These are phyloP conservation scores for Isurus oxyrinchus DNA, from an alignment of 2,113 vertebrate genomes.

Conservation along the genomic window DNA sequence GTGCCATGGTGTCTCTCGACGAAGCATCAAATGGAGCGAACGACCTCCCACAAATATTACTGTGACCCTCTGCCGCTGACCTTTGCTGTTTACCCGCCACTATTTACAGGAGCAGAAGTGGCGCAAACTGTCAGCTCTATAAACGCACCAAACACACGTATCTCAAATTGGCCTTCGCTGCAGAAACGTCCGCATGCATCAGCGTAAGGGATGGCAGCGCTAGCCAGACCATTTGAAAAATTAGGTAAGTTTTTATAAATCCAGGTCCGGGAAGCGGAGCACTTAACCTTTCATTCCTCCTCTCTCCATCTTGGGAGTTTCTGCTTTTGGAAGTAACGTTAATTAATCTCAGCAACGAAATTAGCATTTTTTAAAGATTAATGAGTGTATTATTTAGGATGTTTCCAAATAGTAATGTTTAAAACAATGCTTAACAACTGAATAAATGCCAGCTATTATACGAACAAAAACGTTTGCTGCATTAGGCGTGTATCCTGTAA, in stretches of 20 bases:
- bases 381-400: background rate
- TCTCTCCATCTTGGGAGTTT: background rate
- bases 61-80: background rate
- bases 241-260: background rate
- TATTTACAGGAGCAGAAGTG: background rate
- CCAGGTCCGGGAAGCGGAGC: background rate
- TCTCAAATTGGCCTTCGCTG: background rate
- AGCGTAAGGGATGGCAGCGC: background rate
- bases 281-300: background rate
- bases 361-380: background rate
- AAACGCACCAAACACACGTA: background rate
- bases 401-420: background rate
- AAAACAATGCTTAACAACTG: background rate
- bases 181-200: background rate
- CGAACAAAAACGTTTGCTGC: background rate
- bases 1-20: background rate
- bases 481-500: no score
- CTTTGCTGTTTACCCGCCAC: background rate
- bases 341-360: background rate
- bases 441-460: background rate
- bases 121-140: background rate
- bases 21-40: background rate
- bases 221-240: background rate
- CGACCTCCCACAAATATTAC: background rate
- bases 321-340: background rate